A percentile compares a stretch with the other conserved stretches of the same genome.
phyloP scores from a whole-genome alignment of 2,113 vertebrate genomes.

The Xenopus laevis region DNA sequence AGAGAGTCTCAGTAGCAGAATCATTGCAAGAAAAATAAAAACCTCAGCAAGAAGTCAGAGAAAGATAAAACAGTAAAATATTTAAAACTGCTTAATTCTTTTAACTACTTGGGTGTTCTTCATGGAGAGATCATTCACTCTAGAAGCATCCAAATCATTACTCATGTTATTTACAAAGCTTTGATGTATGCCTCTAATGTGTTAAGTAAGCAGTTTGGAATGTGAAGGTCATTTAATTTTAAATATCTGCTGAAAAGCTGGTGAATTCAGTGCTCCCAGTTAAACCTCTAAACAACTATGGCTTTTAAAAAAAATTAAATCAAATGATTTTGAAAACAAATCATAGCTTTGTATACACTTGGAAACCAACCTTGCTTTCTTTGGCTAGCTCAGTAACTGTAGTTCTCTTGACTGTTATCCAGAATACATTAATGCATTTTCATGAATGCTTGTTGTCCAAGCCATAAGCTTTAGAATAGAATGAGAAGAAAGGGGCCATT shows the following conservation, averaged over 20 bases:
- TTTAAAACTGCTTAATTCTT: constrained; percentile 71
- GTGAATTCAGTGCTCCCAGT: constrained; percentile 30
- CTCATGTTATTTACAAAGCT: constrained; percentile 78
- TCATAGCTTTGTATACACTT: no score
- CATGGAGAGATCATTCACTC: constrained; percentile 61
- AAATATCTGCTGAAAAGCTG: constrained; percentile 59
- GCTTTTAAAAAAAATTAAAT: no score
- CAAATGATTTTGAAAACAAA: no score
- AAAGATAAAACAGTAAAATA: constrained; percentile 74
- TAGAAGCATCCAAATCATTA: constrained; percentile 65
- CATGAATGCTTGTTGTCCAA: no score
- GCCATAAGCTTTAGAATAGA: no score
- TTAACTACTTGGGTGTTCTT: constrained; percentile 81
- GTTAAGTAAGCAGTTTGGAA: constrained; percentile 73
- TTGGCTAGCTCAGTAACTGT: no score
- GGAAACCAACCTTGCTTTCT: no score
- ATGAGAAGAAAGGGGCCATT: no score
- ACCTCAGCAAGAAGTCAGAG: constrained; percentile 66
- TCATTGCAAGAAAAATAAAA: constrained; percentile 71
- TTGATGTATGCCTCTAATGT: constrained; percentile 71
- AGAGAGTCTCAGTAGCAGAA: constrained; percentile 56
- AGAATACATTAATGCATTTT: no score
- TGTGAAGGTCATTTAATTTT: constrained; percentile 67
- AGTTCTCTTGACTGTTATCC: no score
- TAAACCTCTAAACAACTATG: no score